Evolutionary conservation across 2,888 invertebrate genomes (phyloP).

Genomic region (Julus scanicus): DNA sequence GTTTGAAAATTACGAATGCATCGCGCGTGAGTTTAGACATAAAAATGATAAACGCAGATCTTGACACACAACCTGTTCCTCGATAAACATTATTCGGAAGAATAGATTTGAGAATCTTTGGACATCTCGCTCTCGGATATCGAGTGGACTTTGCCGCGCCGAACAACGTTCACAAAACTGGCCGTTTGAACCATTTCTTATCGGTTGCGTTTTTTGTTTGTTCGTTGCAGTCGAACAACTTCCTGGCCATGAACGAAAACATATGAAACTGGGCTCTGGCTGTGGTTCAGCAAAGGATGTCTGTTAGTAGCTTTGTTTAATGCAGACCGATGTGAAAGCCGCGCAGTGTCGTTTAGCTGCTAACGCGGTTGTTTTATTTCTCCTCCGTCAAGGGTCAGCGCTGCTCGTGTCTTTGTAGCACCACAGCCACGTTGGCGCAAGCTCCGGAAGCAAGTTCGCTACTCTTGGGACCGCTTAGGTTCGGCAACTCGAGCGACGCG

Average conservation of each 20-base stretch:
- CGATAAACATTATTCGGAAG: too few relatives aligned
- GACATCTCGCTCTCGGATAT: too few relatives aligned
- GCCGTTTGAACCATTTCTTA: background rate
- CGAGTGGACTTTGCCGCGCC: background rate
- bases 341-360: too few relatives aligned
- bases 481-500: background rate
- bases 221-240: background rate
- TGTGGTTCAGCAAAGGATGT: background rate
- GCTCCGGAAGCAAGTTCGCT: background rate
- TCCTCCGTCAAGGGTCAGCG: background rate
- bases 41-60: too few relatives aligned
- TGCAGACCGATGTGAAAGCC: background rate
- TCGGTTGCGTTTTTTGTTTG: background rate
- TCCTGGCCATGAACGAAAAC: background rate
- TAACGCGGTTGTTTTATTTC: background rate
- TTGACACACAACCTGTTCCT: too few relatives aligned
- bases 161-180: background rate
- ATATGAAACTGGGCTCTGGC: background rate
- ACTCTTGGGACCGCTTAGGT: background rate
- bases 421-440: background rate
- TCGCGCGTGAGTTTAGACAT: too few relatives aligned
- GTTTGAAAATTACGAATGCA: too few relatives aligned
- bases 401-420: constrained; percentile 42
- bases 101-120: background rate
- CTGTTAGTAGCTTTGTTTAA: background rate